phyloP scores from a whole-genome alignment of 2,113 vertebrate genomes.

The Dasypus novemcinctus region DNA sequence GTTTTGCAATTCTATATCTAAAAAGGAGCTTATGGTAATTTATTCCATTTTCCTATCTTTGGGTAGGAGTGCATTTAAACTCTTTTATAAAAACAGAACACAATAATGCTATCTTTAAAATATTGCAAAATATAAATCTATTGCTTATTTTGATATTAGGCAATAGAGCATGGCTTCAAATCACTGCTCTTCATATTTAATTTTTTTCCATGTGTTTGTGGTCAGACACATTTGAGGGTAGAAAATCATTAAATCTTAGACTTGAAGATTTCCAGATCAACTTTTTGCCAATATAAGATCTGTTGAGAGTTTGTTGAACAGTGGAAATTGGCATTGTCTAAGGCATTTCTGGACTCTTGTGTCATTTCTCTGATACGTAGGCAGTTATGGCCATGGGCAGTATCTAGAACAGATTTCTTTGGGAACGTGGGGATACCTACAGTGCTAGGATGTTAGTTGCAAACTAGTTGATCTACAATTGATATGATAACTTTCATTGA shows the following conservation, averaged over 20 bases:
- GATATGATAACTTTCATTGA: slow-evolving; percentile 15
- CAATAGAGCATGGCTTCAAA: not conserved
- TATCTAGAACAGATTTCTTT: not conserved
- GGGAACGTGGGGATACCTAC: not conserved
- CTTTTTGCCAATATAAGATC: not conserved
- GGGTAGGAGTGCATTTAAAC: not conserved
- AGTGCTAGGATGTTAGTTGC: not conserved
- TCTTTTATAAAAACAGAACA: not conserved
- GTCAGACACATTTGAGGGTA: not conserved
- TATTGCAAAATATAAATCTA: not conserved
- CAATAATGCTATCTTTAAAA: slow-evolving; percentile 10
- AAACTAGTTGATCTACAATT: not conserved
- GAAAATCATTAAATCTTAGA: slow-evolving; percentile 8
- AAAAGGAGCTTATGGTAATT: not conserved
- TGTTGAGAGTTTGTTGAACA: slow-evolving; percentile 3
- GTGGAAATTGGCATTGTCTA: not conserved
- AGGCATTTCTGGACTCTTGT: not conserved
- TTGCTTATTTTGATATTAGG: not conserved
- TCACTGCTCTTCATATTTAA: not conserved
- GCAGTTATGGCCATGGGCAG: not conserved
- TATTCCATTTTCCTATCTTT: slow-evolving; percentile 24
- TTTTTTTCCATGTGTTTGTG: not conserved
- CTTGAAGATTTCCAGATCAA: not conserved
- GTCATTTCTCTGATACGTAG: not conserved
- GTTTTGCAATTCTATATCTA: slow-evolving; percentile 37